Evolutionary conservation across 2,113 vertebrate genomes (phyloP).

Genomic region (Phrynocephalus versicolor): DNA sequence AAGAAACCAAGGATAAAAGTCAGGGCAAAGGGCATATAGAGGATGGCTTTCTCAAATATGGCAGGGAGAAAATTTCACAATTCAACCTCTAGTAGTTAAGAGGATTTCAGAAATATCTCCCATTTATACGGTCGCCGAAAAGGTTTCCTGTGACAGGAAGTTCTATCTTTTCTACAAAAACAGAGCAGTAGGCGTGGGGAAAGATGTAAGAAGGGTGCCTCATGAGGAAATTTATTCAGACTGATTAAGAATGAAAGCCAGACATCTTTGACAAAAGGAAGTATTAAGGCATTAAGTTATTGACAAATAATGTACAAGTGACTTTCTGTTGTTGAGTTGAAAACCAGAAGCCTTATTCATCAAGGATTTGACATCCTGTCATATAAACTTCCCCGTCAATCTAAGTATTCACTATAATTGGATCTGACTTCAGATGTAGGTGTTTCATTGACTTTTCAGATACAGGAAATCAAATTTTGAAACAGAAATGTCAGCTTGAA

Average conservation of each 20-base stretch:
- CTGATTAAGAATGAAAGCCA: conserved; percentile 14
- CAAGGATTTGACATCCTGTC: background rate
- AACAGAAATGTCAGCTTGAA: background rate
- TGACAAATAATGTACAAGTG: conserved; percentile 1
- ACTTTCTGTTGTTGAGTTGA: background rate
- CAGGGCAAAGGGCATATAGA: background rate
- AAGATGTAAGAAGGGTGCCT: background rate
- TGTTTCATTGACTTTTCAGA: conserved; percentile 8
- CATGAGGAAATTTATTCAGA: background rate
- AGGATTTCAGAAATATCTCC: background rate
- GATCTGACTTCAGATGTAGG: background rate
- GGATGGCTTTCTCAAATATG: background rate
- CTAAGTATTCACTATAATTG: conserved; percentile 7
- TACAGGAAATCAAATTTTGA: background rate
- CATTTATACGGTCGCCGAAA: background rate
- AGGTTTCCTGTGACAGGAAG: conserved; percentile 8
- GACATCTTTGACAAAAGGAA: conserved; percentile 1
- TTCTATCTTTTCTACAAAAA: background rate
- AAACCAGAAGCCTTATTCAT: background rate
- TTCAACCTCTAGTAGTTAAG: background rate
- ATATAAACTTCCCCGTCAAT: conserved; percentile 4
- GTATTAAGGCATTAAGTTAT: background rate
- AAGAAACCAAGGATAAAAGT: background rate
- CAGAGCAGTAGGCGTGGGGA: background rate
- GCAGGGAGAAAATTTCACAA: background rate